Percentiles rank a stretch among this genome's conserved stretches.
These are phyloP conservation scores for Mactra quadrangularis DNA, from an alignment of 1,140 invertebrate genomes.

Conservation along the genomic window DNA sequence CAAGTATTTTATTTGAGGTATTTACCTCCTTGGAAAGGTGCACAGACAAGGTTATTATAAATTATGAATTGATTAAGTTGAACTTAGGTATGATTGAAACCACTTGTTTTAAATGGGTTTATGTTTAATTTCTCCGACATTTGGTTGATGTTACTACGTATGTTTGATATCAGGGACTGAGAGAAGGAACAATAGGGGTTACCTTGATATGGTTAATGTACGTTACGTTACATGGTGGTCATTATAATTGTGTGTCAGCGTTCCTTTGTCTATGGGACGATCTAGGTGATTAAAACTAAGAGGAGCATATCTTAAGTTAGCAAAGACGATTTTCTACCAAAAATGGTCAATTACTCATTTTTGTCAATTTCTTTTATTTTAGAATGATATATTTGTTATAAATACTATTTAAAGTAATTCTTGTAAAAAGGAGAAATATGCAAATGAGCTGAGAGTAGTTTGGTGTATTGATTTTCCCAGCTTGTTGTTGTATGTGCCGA, in stretches of 20 bases:
- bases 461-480: slow-evolving; percentile 41
- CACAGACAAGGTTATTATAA: slow-evolving; percentile 28
- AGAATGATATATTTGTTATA: too few relatives aligned
- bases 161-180: too few relatives aligned
- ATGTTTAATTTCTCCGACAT: slow-evolving; percentile 23
- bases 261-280: background rate
- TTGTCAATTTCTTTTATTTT: too few relatives aligned
- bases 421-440: slow-evolving; percentile 14
- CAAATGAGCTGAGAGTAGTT: slow-evolving; percentile 42
- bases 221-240: background rate
- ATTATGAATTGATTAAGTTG: too few relatives aligned
- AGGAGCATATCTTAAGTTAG: background rate
- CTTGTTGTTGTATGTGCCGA: slow-evolving; percentile 10
- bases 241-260: background rate
- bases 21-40: background rate
- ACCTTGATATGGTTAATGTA: slow-evolving; percentile 6
- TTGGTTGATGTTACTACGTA: too few relatives aligned
- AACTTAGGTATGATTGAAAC: slow-evolving; percentile 22
- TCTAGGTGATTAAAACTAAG: background rate
- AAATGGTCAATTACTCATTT: too few relatives aligned
- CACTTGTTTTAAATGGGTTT: slow-evolving; percentile 27
- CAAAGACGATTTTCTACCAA: too few relatives aligned
- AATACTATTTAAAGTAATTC: background rate
- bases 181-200: too few relatives aligned
- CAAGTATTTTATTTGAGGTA: too few relatives aligned